Evolutionary conservation across 35 echinoderm and acorn worm species (phyloP).

Genomic region (Stichopus chloronotus): DNA sequence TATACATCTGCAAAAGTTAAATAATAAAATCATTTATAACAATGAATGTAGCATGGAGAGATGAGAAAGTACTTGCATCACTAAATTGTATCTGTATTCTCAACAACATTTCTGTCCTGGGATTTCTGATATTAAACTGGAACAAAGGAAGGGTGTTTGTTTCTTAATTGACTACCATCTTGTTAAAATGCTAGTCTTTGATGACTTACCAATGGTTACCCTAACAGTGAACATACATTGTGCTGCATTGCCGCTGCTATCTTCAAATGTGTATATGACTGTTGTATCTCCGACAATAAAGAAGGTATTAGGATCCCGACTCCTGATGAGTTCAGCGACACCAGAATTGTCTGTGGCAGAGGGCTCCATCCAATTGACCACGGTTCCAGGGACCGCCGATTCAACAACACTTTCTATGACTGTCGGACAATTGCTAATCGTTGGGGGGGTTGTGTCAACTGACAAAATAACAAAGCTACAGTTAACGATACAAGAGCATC

Average conservation of each 20-base stretch:
- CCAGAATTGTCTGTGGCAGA: conserved; percentile 60
- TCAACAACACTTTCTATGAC: not conserved
- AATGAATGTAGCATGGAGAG: no score
- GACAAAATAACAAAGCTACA: not conserved
- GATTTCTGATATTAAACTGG: no score
- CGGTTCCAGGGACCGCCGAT: not conserved
- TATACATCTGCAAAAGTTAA: no score
- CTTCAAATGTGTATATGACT: not conserved
- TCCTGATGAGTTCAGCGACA: not conserved
- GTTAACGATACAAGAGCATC: not conserved
- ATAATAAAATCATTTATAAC: no score
- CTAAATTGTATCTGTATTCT: no score
- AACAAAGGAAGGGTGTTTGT: no score
- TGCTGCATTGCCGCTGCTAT: not conserved
- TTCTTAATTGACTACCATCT: no score
- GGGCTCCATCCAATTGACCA: conserved; percentile 61
- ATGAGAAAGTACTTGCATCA: no score
- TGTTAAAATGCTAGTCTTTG: no score
- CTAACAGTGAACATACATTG: not conserved
- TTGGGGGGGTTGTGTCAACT: conserved; percentile 60
- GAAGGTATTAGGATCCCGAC: no score
- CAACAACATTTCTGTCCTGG: not conserved
- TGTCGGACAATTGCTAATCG: conserved; percentile 57
- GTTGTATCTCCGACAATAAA: not conserved
- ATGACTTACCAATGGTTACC: not conserved